A percentile compares a stretch with the other conserved stretches of the same genome.
These are phyloP conservation scores for Halictus quadricinctus DNA, from an alignment of 2,888 invertebrate species.

Conservation along the genomic window DNA sequence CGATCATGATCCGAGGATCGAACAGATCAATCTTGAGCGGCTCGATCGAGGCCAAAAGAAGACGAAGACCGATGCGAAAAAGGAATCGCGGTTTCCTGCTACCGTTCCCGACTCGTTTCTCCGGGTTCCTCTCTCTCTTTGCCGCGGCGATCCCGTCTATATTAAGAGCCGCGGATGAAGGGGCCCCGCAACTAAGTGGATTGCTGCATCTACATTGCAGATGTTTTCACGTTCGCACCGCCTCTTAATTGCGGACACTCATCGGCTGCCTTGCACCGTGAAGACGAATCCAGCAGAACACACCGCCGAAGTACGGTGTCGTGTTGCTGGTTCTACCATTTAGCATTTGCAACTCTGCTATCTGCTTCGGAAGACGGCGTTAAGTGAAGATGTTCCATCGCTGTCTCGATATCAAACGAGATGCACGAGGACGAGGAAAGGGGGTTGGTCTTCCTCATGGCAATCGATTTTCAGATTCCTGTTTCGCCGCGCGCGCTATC, in stretches of 20 bases:
- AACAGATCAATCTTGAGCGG: slow-evolving; percentile 25
- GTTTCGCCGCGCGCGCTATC: not conserved
- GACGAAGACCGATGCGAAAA: slow-evolving; percentile 26
- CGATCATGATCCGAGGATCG: not conserved
- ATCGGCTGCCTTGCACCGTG: slow-evolving; percentile 38
- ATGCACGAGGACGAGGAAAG: not conserved
- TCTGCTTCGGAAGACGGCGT: not conserved
- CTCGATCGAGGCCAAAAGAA: slow-evolving; percentile 9
- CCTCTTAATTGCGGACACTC: slow-evolving; percentile 54
- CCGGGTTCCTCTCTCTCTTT: not conserved
- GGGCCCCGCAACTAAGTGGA: slow-evolving; percentile 41
- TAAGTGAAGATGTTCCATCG: slow-evolving; percentile 20
- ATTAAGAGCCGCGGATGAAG: slow-evolving; percentile 42
- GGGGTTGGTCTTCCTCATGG: not conserved
- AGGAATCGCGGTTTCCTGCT: slow-evolving; percentile 49
- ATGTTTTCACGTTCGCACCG: slow-evolving; percentile 45
- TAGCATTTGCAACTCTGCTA: slow-evolving; percentile 31
- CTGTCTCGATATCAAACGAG: not conserved
- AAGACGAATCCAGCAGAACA: slow-evolving; percentile 5
- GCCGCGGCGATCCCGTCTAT: slow-evolving; percentile 43
- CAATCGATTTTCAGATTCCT: not conserved
- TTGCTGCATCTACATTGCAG: slow-evolving; percentile 57
- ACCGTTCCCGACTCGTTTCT: slow-evolving; percentile 46
- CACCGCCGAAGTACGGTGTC: not conserved
- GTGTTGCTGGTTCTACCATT: slow-evolving; percentile 13